Conservation (phyloP, 2,113 vertebrate species). For the Oncorhynchus keta region DNA sequence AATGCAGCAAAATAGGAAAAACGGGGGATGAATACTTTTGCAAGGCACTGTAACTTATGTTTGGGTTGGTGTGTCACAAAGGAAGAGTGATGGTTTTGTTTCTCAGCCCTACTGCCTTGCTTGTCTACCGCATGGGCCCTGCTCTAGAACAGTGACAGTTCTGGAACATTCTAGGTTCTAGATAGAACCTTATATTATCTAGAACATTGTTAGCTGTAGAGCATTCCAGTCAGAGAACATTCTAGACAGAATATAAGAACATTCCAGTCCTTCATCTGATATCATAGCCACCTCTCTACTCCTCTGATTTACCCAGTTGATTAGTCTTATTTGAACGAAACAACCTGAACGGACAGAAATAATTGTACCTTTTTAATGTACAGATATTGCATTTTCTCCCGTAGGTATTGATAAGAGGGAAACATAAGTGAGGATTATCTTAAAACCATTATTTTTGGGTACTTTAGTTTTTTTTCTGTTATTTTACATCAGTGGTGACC, state of each 20-base stretch:
- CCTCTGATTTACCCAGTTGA: constrained; percentile 6
- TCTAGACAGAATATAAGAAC: background rate
- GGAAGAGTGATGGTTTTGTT: constrained; percentile 9
- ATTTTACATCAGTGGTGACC: background rate
- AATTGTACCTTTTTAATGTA: constrained; percentile 12
- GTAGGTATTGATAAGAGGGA: too few relatives aligned
- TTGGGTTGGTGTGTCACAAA: constrained; percentile 16
- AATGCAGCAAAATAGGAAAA: too few relatives aligned
- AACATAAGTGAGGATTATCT: background rate
- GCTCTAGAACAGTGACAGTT: background rate
- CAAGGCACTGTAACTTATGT: constrained; percentile 1
- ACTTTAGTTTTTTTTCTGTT: background rate
- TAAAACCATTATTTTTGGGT: constrained; percentile 12
- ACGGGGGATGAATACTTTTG: too few relatives aligned
- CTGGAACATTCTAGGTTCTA: background rate
- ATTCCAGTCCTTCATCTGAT: constrained; percentile 41
- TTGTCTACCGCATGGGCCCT: background rate
- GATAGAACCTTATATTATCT: background rate
- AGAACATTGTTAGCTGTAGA: too few relatives aligned
- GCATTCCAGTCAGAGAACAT: too few relatives aligned
- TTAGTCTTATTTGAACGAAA: constrained; percentile 41
- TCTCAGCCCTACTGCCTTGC: constrained; percentile 31
- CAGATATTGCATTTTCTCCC: constrained; percentile 18
- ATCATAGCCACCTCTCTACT: constrained; percentile 20
- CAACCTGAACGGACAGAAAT: constrained; percentile 30